These are phyloP conservation scores for Pseudomugil gertrudae DNA, from an alignment of 2,797 vertebrate species.

Conservation along the genomic window DNA sequence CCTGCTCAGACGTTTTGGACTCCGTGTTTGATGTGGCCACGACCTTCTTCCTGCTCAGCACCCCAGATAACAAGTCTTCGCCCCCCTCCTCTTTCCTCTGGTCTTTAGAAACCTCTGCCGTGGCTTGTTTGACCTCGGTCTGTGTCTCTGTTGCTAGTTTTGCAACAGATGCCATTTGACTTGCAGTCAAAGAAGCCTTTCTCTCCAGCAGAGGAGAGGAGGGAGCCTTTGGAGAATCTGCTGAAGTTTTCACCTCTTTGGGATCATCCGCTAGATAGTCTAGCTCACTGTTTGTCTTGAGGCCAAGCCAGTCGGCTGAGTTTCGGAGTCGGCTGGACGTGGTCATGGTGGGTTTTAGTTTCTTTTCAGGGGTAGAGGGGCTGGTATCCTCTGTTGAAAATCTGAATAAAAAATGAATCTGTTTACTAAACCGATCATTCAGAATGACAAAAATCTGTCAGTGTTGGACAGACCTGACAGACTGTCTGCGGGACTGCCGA, in stretches of 20 bases:
- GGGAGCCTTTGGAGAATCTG: conserved; percentile 32
- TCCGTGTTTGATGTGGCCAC: conserved; percentile 41
- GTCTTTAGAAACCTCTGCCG: conserved; percentile 37
- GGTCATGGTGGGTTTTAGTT: conserved; percentile 66
- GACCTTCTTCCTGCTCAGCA: conserved; percentile 83
- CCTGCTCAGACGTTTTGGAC: conserved; percentile 55
- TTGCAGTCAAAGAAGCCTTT: conserved; percentile 27
- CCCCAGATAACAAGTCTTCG: conserved; percentile 84
- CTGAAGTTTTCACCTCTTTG: conserved; percentile 22
- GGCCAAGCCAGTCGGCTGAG: conserved; percentile 86
- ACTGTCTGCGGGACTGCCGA: conserved; percentile 82
- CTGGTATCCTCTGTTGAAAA: conserved; percentile 84
- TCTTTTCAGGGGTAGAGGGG: conserved; percentile 72
- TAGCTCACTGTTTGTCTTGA: conserved; percentile 78
- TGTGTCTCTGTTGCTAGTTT: conserved; percentile 41
- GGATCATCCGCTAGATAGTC: conserved; percentile 30
- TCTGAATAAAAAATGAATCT: conserved; percentile 59
- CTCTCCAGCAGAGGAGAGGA: conserved; percentile 51
- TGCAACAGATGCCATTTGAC: conserved; percentile 23
- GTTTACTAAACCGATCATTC: not conserved
- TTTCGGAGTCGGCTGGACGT: conserved; percentile 45
- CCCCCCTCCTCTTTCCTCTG: conserved; percentile 59
- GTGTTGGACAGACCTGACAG: conserved; percentile 82
- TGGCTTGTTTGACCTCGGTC: conserved; percentile 31
- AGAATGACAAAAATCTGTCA: not conserved